phyloP scores from a whole-genome alignment of 2,797 vertebrate genomes.

The Glyptemys insculpta region DNA sequence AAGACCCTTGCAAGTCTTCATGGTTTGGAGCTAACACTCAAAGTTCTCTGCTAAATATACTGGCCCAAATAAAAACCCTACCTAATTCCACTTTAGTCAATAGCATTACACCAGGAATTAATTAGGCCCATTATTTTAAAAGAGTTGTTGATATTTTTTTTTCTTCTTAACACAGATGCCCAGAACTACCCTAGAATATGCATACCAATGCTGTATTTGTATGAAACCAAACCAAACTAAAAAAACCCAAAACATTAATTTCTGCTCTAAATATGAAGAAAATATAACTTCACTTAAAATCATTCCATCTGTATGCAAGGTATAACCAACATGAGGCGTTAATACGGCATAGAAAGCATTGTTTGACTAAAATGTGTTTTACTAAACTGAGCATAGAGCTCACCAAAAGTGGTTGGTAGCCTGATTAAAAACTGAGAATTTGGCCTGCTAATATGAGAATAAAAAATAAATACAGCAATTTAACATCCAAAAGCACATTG shows the following conservation, averaged over 20 bases:
- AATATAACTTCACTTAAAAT: constrained; percentile 6
- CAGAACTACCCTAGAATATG: background rate
- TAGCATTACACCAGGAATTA: background rate
- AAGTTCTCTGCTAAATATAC: background rate
- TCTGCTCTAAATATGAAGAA: constrained; percentile 32
- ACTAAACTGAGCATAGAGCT: background rate
- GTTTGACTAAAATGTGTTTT: background rate
- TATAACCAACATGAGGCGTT: background rate
- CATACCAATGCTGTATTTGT: background rate
- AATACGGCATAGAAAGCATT: background rate
- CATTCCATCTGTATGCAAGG: background rate
- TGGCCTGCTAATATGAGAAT: background rate
- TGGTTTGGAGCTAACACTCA: background rate
- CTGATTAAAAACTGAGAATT: constrained; percentile 13
- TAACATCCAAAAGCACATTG: background rate
- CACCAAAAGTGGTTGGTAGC: background rate
- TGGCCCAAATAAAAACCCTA: background rate
- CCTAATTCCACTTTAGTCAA: background rate
- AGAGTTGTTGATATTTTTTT: background rate
- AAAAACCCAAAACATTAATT: constrained; percentile 29
- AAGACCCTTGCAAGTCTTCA: constrained; percentile 6
- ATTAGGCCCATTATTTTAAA: background rate
- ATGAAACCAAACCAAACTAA: constrained; percentile 40
- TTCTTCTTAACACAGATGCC: background rate
- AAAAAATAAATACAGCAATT: background rate